phyloP scores from a whole-genome alignment of 2,888 invertebrate species.

The Luperina testacea region DNA sequence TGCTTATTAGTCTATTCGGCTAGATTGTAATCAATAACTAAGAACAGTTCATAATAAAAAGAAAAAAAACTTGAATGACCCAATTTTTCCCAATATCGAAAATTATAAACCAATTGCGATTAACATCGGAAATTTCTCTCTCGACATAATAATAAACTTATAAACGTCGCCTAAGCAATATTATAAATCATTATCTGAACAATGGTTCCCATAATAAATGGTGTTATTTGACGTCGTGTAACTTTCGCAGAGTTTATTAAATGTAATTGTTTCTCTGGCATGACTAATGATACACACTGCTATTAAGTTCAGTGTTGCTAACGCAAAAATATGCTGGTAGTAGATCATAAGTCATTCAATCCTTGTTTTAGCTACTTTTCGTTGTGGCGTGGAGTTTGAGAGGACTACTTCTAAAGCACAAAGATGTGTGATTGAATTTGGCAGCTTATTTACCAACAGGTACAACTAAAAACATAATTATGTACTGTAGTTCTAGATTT shows the following conservation, averaged over 20 bases:
- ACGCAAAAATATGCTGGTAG: neutral
- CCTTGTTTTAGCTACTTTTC: neutral
- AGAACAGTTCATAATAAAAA: no score
- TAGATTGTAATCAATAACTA: no score
- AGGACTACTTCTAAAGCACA: neutral
- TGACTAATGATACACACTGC: constrained; percentile 64
- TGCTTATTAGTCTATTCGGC: no score
- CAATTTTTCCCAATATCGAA: no score
- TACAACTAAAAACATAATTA: no score
- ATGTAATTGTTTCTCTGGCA: constrained; percentile 70
- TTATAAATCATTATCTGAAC: constrained; percentile 60
- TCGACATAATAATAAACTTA: constrained; percentile 44
- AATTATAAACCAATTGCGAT: neutral
- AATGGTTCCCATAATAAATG: constrained; percentile 67
- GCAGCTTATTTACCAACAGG: neutral
- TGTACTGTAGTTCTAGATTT: no score
- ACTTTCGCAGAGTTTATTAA: constrained; percentile 72
- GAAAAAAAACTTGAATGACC: no score
- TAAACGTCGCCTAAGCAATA: constrained; percentile 48
- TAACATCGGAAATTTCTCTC: constrained; percentile 14
- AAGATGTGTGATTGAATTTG: neutral
- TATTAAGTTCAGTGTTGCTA: constrained; percentile 2
- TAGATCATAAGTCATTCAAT: neutral
- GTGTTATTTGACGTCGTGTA: constrained; percentile 67
- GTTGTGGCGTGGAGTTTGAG: rapidly evolving